Evolutionary conservation across 2,888 invertebrate genomes (phyloP).

Genomic region (Myathropa florea): DNA sequence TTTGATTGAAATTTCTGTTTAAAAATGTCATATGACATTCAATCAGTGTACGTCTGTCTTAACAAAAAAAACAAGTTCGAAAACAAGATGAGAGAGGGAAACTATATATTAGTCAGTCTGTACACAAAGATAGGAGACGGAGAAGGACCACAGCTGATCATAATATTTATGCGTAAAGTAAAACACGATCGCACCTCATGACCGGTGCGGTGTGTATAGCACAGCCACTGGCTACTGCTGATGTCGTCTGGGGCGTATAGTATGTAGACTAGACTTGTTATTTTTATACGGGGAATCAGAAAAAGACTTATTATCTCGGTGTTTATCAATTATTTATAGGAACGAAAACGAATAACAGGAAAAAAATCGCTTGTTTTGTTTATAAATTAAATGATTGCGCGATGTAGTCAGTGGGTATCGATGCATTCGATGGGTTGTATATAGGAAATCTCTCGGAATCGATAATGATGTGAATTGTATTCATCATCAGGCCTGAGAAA

Average conservation of each 20-base stretch:
- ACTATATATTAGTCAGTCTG: neutral
- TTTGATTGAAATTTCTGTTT: no score
- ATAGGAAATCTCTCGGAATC: no score
- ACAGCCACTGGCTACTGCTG: no score
- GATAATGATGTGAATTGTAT: neutral
- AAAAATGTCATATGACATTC: neutral
- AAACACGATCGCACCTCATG: conserved; percentile 67
- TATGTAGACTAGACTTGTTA: neutral
- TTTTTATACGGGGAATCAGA: conserved; percentile 13
- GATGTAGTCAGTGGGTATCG: no score
- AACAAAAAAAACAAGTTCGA: conserved; percentile 34
- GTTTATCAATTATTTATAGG: conserved; percentile 61
- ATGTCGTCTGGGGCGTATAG: no score
- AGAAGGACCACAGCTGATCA: conserved; percentile 52
- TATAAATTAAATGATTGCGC: neutral
- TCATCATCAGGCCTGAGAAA: neutral
- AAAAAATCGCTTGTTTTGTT: conserved; percentile 15
- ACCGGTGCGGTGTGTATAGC: neutral
- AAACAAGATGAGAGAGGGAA: neutral
- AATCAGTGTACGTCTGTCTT: neutral
- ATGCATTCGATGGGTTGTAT: no score
- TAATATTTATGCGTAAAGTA: conserved; percentile 49
- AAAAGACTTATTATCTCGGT: conserved; percentile 40
- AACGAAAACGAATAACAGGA: neutral
- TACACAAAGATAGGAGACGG: neutral